Base-by-base conservation (phyloP, 1,140 invertebrate genomes). In the Lethocerus indicus region DNA sequence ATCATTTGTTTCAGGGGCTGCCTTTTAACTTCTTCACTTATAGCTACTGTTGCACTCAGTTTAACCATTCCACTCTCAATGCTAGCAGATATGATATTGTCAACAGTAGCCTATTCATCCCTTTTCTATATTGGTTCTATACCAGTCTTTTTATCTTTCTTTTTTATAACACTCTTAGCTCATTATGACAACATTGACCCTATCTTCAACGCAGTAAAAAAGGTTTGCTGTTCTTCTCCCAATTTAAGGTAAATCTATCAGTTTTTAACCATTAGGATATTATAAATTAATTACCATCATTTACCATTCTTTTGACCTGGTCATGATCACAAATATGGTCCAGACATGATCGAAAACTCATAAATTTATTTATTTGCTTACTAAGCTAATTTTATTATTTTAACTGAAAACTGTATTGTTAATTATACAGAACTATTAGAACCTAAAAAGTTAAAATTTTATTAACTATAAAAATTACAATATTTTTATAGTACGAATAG, bases 101-200 rank as follows among this genome's bases (percentile, higher is more conserved):
- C 86, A 65, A 70, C 74, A 59, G 72, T 85, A 20, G 64, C 74
- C 3, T 89, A 87, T 60, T 73, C 79, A 2, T 72, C 71, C 49
- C 65, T 81, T 57, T 88, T 89, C 63, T 90, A 87, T 62, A 65
- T 84, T 16, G 87, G 87, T 16, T 75, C 77, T 2, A 59, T 87
- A 58, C 84, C 85, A 32, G 79, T 89, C 67, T 73, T 88, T 55
- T 40, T 86, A 20, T 75, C 84, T 47, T 85, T 90, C 62, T 65
- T 89, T 49, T 73, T 76, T 42, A 74, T 87, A 5, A 79, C 77
- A 36, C 60, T 86, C 45, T 63, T 90, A 27, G 76, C 81, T 28
- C 78, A 87, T 63, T 87, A 82, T 59, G 84, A 90, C 59, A 83
- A 83, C 61, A 84, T 81, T 75, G 87, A 92, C 69, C 87, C 87